Evolutionary conservation across 2,113 vertebrate genomes (phyloP).

Genomic region (Calypte anna): DNA sequence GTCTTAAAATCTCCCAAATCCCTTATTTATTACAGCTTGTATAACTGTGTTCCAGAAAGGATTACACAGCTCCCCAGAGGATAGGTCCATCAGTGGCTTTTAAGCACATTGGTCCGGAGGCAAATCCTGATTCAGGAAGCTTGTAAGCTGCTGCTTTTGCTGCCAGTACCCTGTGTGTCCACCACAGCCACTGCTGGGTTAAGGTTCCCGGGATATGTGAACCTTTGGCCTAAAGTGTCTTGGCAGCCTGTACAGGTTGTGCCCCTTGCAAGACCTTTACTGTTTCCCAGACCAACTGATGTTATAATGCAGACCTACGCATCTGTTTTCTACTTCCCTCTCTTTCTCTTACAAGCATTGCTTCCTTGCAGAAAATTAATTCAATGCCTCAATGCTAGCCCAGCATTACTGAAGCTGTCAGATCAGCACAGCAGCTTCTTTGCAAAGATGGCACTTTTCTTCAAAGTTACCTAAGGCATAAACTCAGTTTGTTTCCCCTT

Average conservation of each 20-base stretch:
- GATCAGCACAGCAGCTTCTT: background rate
- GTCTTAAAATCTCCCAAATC: slow-evolving; percentile 25
- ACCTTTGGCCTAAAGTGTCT: background rate
- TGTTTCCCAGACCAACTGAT: background rate
- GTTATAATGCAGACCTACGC: background rate
- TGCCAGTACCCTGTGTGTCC: background rate
- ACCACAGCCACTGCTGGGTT: background rate
- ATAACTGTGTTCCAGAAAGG: background rate
- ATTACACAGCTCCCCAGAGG: background rate
- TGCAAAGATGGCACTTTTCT: background rate
- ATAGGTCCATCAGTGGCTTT: background rate
- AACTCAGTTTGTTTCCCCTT: background rate
- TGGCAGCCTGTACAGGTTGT: background rate
- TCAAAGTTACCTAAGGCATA: background rate
- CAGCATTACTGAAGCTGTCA: background rate
- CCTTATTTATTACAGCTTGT: slow-evolving; percentile 20
- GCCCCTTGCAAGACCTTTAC: background rate
- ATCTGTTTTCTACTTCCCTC: background rate
- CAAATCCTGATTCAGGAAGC: background rate
- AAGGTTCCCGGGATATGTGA: background rate
- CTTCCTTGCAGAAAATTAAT: background rate
- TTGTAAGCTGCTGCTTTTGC: background rate
- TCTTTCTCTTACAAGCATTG: background rate
- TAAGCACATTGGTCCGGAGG: background rate
- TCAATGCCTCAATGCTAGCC: background rate